Evolutionary conservation across 2,797 vertebrate species (phyloP), one percentile per base, ranked within the genome.

Genomic region (Xyrichtys novacula): DNA sequence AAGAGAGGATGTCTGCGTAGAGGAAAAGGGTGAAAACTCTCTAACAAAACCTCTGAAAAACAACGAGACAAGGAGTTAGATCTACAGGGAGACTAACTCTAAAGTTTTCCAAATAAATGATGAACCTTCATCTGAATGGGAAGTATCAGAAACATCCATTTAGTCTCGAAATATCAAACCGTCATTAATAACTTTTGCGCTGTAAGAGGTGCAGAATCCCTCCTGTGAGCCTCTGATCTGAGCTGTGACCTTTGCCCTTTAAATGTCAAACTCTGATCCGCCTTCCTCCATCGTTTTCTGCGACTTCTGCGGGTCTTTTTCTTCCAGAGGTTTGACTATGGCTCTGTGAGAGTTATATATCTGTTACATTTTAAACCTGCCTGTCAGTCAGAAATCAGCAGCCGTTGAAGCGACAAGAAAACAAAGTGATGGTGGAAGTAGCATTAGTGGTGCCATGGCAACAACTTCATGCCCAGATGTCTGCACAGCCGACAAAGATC

Each of bases 171-270:
- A 66, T 72, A 80, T 76, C 69, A 81, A 76, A 52, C 69, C 16
- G 54, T 83, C 55, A 77, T 85, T 72, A 77, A 32, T 63, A 76
- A 59, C 69, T 71, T 26, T 49, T 28, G 23, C 53, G 71, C 39
- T 62, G 65, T 5, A 36, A 56, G 28, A 83, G 57, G 42, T 32
- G 44, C 70, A 43, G 68, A 65, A 81, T 84, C 79, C 80, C 66
- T 85, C 65, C 56, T 22, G 65, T 58, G 40, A 67, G 55, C 62
- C 55, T 89, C 72, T 84, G 82, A 88, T 85, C 79, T 4, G 2
- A 49, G 70, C 55, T 16, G 26, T 80, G 84, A 90, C 85, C 89
- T 89, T 81, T 90, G 88, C 58, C 85, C 86, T 89, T 75, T 72
- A 83, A 93, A 84, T 87, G 80, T 84, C 83, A 83, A 65, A 67